Evolutionary conservation across 2,113 vertebrate species (phyloP).

Genomic region (Vulpes vulpes): DNA sequence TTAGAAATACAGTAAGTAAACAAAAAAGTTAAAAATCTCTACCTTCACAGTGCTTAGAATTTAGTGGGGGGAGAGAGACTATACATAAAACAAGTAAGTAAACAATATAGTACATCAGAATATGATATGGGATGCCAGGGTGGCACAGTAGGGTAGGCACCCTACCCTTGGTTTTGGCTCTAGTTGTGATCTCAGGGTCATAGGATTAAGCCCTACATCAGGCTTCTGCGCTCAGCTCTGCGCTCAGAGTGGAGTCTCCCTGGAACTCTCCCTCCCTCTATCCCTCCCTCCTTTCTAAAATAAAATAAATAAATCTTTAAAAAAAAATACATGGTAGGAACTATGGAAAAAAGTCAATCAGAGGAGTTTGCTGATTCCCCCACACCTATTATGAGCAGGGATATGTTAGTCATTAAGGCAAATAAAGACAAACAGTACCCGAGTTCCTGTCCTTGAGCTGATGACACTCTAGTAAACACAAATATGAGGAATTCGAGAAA

Average conservation of each 20-base stretch:
- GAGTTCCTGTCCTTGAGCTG: not conserved
- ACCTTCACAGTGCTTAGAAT: not conserved
- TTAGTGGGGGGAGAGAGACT: not conserved
- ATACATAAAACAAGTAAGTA: not conserved
- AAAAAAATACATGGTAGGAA: not conserved
- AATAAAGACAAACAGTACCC: slow-evolving; percentile 16
- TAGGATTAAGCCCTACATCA: not conserved
- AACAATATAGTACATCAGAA: not conserved
- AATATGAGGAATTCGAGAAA: not conserved
- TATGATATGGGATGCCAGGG: not conserved
- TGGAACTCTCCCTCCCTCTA: not conserved
- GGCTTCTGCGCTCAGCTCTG: not conserved
- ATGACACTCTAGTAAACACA: not conserved
- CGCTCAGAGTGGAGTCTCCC: not conserved
- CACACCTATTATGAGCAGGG: not conserved
- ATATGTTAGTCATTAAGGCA: slow-evolving; percentile 19
- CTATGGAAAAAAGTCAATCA: slow-evolving; percentile 22
- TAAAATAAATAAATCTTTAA: not conserved
- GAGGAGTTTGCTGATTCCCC: not conserved
- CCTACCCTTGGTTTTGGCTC: not conserved
- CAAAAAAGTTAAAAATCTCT: not conserved
- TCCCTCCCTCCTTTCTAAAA: not conserved
- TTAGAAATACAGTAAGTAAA: not conserved
- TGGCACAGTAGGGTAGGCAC: not conserved
- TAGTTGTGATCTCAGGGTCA: not conserved